Percentiles rank a stretch among this genome's conserved stretches.
Conservation (phyloP, 1,140 invertebrate genomes). For the Aphaenogaster rudis region DNA sequence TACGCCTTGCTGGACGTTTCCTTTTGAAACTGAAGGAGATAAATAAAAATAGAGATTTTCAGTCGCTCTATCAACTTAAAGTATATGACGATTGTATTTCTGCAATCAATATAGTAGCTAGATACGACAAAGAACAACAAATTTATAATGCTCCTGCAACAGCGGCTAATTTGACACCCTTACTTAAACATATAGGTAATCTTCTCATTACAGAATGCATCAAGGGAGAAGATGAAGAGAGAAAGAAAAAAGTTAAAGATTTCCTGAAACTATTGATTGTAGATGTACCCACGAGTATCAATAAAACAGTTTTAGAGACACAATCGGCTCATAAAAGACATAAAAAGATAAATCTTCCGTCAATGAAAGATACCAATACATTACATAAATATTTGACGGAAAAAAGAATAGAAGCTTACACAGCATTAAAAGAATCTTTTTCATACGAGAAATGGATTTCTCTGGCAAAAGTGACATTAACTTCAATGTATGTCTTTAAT, state of each 20-base stretch:
- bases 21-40: not conserved
- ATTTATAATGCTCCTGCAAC: not conserved
- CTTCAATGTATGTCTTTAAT: too few species aligned
- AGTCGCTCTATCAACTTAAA: not conserved
- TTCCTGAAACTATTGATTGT: not conserved
- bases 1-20: not conserved
- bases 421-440: not conserved
- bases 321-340: not conserved
- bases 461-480: not conserved
- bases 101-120: not conserved
- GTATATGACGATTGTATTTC: not conserved
- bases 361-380: not conserved
- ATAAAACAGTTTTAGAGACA: not conserved
- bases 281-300: not conserved
- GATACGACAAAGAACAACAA: not conserved
- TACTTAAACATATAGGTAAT: slow-evolving; percentile 18
- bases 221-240: not conserved
- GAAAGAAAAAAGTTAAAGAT: slow-evolving; percentile 12
- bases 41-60: slow-evolving; percentile 12
- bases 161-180: not conserved
- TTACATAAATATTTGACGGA: not conserved
- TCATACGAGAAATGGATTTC: not conserved
- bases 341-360: not conserved
- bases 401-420: not conserved
- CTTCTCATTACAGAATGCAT: not conserved